Percentiles rank a stretch among this genome's conserved stretches.
Evolutionary conservation across 2,888 invertebrate species (phyloP).

Genomic region (Orthosia cruda): DNA sequence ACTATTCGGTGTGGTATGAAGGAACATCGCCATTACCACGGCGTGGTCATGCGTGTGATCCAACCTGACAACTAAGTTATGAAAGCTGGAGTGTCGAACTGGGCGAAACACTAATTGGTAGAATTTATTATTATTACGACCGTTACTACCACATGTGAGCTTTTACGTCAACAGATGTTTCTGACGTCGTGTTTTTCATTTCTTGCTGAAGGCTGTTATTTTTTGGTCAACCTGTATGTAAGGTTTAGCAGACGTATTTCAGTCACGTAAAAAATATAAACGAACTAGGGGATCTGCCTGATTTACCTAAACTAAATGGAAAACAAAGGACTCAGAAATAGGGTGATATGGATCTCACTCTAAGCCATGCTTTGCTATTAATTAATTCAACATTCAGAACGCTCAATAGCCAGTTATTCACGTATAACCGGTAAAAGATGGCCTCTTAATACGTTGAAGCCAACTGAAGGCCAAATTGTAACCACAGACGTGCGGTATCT

Average conservation of each 20-base stretch:
- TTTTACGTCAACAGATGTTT: constrained; percentile 3
- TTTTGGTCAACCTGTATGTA: not conserved
- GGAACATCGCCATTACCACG: constrained; percentile 67
- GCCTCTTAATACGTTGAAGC: not conserved
- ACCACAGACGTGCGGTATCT: too few relatives aligned
- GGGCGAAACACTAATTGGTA: constrained; percentile 40
- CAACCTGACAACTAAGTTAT: constrained; percentile 70
- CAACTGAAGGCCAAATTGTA: not conserved
- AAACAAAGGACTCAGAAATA: not conserved
- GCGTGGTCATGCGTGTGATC: constrained; percentile 70
- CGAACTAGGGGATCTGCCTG: too few relatives aligned
- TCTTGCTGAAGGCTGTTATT: not conserved
- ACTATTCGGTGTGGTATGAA: constrained; percentile 25
- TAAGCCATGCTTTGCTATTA: constrained; percentile 1
- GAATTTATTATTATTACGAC: constrained; percentile 23
- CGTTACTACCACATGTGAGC: not conserved
- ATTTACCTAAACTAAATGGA: constrained; percentile 8
- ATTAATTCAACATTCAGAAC: constrained; percentile 8
- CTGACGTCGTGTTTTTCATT: not conserved
- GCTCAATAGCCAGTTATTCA: not conserved
- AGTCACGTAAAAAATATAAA: not conserved
- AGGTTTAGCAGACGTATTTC: not conserved
- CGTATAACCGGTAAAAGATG: not conserved
- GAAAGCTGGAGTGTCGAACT: constrained; percentile 52
- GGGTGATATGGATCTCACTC: not conserved